These are phyloP conservation scores for Lordiphosa fenestrarum DNA, from an alignment of 2,888 invertebrate species.

Conservation along the genomic window DNA sequence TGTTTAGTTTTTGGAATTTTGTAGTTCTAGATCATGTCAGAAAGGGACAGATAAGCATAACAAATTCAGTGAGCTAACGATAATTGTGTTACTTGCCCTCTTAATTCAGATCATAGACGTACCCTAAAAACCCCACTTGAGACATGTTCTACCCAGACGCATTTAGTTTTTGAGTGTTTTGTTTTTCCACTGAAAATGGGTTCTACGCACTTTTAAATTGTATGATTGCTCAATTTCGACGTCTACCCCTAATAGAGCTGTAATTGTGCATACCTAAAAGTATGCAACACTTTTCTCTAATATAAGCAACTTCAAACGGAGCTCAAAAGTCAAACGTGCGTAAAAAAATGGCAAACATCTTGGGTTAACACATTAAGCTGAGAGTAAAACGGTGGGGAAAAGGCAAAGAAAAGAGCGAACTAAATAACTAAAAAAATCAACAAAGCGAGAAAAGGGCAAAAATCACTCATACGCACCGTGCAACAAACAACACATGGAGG, in stretches of 20 bases:
- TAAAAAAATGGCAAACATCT: constrained; percentile 38
- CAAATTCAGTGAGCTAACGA: too few relatives aligned
- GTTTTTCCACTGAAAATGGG: too few relatives aligned
- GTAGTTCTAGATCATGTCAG: too few relatives aligned
- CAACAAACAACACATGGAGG: constrained; percentile 15
- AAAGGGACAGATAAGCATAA: too few relatives aligned
- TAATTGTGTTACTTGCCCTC: too few relatives aligned
- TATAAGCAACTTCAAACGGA: constrained; percentile 18
- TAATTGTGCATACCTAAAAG: constrained; percentile 4
- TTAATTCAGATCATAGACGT: too few relatives aligned
- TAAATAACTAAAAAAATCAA: constrained; percentile 38
- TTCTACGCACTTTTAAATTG: background rate
- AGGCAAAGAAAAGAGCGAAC: background rate
- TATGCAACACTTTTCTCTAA: background rate
- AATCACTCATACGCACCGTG: constrained; percentile 44
- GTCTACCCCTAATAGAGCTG: constrained; percentile 4
- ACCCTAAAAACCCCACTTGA: too few relatives aligned
- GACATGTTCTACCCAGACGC: too few relatives aligned
- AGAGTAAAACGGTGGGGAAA: background rate
- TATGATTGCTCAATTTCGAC: background rate
- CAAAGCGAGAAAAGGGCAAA: constrained; percentile 34
- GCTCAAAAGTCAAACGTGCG: constrained; percentile 40
- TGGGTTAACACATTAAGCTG: constrained; percentile 28
- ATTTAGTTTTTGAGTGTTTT: too few relatives aligned
- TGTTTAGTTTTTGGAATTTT: too few relatives aligned